phyloP scores from a whole-genome alignment of 2,113 vertebrate genomes.

The Sitta europaea region DNA sequence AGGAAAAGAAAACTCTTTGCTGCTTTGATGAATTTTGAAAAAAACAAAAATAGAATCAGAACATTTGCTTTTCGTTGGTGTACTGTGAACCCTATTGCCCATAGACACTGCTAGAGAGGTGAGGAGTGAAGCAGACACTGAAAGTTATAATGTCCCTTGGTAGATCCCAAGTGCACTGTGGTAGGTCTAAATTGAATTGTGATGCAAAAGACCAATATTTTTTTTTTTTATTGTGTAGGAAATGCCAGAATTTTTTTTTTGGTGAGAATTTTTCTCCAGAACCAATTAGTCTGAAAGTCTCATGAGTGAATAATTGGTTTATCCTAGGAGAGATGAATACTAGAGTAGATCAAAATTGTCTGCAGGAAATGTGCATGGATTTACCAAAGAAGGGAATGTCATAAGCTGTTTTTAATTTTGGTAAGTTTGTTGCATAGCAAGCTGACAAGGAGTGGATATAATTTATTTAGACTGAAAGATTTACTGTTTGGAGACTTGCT shows the following conservation, averaged over 20 bases:
- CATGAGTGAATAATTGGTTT: neutral
- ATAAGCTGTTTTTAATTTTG: neutral
- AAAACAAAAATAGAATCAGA: neutral
- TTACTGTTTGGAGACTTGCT: neutral
- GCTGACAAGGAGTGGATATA: neutral
- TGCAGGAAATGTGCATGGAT: neutral
- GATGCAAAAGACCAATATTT: neutral
- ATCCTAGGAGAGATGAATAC: neutral
- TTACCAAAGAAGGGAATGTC: neutral
- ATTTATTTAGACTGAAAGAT: neutral
- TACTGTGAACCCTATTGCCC: neutral
- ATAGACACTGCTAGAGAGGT: neutral
- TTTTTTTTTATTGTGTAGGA: neutral
- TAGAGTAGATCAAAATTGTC: neutral
- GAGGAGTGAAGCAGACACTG: neutral
- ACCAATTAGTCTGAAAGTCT: neutral
- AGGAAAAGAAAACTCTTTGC: neutral
- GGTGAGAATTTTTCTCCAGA: neutral
- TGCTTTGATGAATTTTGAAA: neutral
- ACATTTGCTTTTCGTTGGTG: neutral
- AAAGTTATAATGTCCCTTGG: neutral
- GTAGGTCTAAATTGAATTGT: neutral
- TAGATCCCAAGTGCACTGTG: neutral
- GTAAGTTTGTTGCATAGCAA: neutral
- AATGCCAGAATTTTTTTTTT: neutral